phyloP scores from a whole-genome alignment of 2,113 vertebrate genomes.

The Vulpes vulpes region DNA sequence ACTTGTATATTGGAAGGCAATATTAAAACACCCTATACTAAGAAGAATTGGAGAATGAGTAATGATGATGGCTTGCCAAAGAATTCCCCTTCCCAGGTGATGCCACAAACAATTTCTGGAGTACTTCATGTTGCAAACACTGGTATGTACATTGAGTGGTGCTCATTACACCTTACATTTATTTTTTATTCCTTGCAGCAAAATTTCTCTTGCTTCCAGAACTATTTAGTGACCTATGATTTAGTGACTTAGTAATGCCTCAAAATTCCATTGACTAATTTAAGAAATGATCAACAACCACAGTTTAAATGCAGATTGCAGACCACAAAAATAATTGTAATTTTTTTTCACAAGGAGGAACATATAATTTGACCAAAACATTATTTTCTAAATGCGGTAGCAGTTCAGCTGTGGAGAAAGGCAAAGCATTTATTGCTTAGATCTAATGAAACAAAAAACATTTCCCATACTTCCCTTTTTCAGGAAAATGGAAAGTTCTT shows the following conservation, averaged over 20 bases:
- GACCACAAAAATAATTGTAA: not conserved
- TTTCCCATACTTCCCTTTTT: not conserved
- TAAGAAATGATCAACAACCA: conserved; percentile 30
- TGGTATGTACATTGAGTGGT: conserved; percentile 72
- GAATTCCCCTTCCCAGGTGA: not conserved
- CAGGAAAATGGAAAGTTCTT: not conserved
- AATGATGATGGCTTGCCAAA: accelerated
- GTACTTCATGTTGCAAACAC: conserved; percentile 84
- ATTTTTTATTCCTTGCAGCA: not conserved
- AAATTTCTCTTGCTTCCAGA: not conserved
- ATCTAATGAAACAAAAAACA: not conserved
- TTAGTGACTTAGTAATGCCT: not conserved
- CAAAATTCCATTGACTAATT: not conserved
- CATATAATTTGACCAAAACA: not conserved
- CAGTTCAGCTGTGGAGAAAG: not conserved
- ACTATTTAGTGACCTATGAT: not conserved
- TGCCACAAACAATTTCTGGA: conserved; percentile 62
- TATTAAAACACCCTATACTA: not conserved
- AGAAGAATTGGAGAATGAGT: not conserved
- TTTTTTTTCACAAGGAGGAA: not conserved
- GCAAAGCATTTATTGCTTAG: not conserved
- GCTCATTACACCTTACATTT: not conserved
- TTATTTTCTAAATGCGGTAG: not conserved
- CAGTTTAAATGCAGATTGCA: conserved; percentile 9
- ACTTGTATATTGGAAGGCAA: conserved; percentile 84